phyloP scores from a whole-genome alignment of 1,140 invertebrate species.

The Trichonephila clavipes region DNA sequence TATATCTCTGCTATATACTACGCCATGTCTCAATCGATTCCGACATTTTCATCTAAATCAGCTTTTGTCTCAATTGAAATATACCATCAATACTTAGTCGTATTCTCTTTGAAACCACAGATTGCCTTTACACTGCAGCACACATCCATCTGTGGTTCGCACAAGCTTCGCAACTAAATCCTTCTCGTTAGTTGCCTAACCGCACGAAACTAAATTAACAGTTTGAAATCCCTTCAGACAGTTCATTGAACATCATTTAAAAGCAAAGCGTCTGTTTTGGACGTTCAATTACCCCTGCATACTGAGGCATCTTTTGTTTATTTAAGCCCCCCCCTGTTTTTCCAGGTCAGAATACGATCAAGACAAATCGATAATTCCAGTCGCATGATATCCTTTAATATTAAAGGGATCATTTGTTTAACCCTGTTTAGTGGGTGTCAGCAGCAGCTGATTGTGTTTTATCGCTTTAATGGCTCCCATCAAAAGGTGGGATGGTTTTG shows the following conservation, averaged over 20 bases:
- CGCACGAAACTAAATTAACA: background rate
- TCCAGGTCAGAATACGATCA: background rate
- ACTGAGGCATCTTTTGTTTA: slow-evolving; percentile 27
- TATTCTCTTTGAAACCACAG: too few relatives aligned
- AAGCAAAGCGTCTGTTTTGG: background rate
- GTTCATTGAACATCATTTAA: slow-evolving; percentile 11
- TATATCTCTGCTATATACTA: too few relatives aligned
- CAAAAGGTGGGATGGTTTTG: slow-evolving; percentile 25
- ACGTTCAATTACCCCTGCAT: slow-evolving; percentile 38
- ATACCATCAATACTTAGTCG: background rate
- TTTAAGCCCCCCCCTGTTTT: slow-evolving; percentile 37
- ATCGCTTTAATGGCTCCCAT: background rate
- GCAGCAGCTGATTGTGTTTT: slow-evolving; percentile 45
- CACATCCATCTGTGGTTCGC: too few relatives aligned
- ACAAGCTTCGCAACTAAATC: too few relatives aligned
- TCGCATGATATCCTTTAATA: slow-evolving; percentile 38
- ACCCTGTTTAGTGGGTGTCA: slow-evolving; percentile 51
- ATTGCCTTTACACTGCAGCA: too few relatives aligned
- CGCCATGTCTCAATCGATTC: too few relatives aligned
- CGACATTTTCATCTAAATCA: too few relatives aligned
- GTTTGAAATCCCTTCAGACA: background rate
- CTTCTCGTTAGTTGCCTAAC: background rate
- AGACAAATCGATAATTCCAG: slow-evolving; percentile 47
- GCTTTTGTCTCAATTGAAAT: background rate
- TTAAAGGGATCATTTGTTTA: slow-evolving; percentile 64